phyloP scores from a whole-genome alignment of 2,888 invertebrate genomes.

The Xylota sylvarum region DNA sequence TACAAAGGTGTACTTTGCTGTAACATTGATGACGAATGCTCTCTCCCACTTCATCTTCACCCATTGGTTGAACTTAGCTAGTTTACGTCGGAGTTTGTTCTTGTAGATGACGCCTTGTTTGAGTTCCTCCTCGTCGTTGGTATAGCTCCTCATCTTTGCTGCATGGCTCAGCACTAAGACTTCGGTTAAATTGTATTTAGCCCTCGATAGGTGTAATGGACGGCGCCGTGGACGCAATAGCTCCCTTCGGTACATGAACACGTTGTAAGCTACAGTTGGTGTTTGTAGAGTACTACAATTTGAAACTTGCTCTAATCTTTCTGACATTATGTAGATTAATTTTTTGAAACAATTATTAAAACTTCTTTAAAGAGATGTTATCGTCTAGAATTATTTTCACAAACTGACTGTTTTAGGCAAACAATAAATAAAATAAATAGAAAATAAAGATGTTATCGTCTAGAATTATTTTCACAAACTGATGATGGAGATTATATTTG shows the following conservation, averaged over 20 bases:
- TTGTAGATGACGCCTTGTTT: background rate
- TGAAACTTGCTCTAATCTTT: background rate
- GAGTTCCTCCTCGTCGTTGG: background rate
- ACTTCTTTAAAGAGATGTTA: no score
- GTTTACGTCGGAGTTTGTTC: background rate
- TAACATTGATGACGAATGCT: no score
- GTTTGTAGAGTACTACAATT: background rate
- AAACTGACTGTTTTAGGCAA: no score
- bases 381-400: no score
- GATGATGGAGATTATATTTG: no score
- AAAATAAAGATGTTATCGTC: no score
- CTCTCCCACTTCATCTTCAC: background rate
- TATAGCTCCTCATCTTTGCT: background rate
- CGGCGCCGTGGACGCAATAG: background rate
- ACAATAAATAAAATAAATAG: no score
- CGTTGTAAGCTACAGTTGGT: background rate
- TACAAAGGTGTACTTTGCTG: no score
- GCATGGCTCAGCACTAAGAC: background rate
- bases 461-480: no score
- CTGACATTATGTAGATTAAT: background rate
- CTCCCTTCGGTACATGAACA: background rate
- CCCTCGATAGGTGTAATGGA: background rate
- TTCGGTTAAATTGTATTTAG: background rate
- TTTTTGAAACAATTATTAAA: background rate
- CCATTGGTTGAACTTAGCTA: constrained; percentile 9